Evolutionary conservation across 2,113 vertebrate species (phyloP).

Genomic region (Ictalurus punctatus): DNA sequence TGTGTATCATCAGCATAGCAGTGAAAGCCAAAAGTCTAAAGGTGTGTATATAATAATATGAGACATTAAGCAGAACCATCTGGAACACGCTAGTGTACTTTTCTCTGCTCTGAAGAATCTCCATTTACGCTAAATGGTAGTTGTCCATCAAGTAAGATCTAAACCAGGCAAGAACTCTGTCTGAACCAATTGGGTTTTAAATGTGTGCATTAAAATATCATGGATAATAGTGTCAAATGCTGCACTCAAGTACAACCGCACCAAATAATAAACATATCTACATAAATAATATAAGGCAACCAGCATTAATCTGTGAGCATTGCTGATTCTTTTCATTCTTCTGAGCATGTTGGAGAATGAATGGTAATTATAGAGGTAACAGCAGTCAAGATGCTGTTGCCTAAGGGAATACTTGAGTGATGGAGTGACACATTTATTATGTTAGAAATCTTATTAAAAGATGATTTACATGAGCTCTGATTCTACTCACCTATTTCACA

Average conservation of each 20-base stretch:
- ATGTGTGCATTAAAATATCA: neutral
- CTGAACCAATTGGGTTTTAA: neutral
- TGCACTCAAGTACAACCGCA: neutral
- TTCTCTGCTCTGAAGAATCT: neutral
- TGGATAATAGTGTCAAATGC: neutral
- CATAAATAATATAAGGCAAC: neutral
- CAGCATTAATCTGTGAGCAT: neutral
- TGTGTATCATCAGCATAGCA: neutral
- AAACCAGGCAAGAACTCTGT: neutral
- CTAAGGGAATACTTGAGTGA: neutral
- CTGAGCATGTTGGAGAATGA: neutral
- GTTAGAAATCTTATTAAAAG: neutral
- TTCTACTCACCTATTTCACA: slow-evolving; percentile 85
- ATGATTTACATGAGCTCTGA: neutral
- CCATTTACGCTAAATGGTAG: neutral
- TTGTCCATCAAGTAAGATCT: neutral
- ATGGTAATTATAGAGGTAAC: neutral
- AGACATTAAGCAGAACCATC: neutral
- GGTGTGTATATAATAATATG: neutral
- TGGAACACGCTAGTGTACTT: neutral
- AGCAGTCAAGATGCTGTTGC: neutral
- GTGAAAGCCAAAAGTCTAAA: neutral
- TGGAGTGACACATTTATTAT: neutral
- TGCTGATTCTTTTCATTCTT: neutral
- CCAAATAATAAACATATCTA: neutral